Percentiles rank a stretch among this genome's conserved stretches.
These are phyloP conservation scores for Pangasius larnaudii DNA, from an alignment of 2,797 vertebrate species.

Conservation along the genomic window DNA sequence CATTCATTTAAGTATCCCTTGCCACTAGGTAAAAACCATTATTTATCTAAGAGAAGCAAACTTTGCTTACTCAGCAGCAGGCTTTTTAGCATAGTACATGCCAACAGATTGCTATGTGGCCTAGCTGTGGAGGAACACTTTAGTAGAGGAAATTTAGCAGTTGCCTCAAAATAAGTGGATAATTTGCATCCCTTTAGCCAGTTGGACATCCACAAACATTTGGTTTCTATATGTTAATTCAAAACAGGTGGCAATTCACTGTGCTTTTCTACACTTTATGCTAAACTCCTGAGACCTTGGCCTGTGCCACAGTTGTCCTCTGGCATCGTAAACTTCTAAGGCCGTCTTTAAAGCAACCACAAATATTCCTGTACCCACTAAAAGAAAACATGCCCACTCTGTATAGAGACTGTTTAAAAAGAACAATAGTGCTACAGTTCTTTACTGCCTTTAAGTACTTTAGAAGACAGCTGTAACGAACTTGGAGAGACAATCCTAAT, in stretches of 20 bases:
- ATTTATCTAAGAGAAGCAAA: background rate
- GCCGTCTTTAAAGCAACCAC: slow-evolving; percentile 41
- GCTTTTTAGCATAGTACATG: background rate
- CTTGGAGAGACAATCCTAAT: slow-evolving; percentile 27
- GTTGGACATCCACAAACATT: slow-evolving; percentile 22
- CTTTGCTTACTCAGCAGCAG: slow-evolving; percentile 28
- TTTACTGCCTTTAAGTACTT: slow-evolving; percentile 34
- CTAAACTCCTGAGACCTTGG: background rate
- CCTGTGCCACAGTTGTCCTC: slow-evolving; percentile 28
- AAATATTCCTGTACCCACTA: slow-evolving; percentile 48
- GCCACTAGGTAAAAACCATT: background rate
- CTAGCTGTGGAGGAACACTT: background rate
- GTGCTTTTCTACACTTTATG: background rate
- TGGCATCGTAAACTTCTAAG: slow-evolving; percentile 32
- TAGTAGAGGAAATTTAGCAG: slow-evolving; percentile 13
- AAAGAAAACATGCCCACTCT: slow-evolving; percentile 29
- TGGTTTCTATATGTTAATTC: slow-evolving; percentile 41
- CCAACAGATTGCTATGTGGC: slow-evolving; percentile 21
- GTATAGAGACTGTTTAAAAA: slow-evolving; percentile 10
- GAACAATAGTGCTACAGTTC: slow-evolving; percentile 45
- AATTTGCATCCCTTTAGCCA: slow-evolving; percentile 8
- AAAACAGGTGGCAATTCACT: slow-evolving; percentile 30
- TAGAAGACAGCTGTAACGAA: slow-evolving; percentile 28
- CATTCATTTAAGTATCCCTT: background rate
- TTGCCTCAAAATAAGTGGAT: slow-evolving; percentile 34